Base-by-base conservation (phyloP, 1,140 invertebrate genomes). In the Brevipalpus yothersi region DNA sequence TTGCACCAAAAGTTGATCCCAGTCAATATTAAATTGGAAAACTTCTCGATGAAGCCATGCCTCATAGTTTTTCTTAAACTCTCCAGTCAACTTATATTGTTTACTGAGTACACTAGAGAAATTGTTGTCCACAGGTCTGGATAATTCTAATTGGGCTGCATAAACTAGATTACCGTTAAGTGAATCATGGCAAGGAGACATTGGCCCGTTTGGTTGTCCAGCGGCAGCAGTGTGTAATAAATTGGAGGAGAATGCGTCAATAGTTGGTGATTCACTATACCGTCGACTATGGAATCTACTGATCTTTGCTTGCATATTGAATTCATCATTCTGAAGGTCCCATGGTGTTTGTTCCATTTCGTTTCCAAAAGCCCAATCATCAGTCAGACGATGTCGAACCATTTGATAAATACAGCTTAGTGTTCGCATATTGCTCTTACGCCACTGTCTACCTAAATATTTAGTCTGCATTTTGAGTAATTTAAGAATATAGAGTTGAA, bases 321-420 rank as follows among this genome's bases (percentile, higher is more conserved):
- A 94, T 71, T 98, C 94, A 72, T 98, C 93, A 39, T 85, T 88
- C 76, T 98, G 94, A 69, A 96, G 98, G 72, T 98, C 93, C 89
- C 90, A 96, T 4, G 92, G 92, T 64, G 89, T 77, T 7, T 90
- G 89, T 76, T 97, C 92, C 64, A 96, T 79, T 77, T 98, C 83
- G 77, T 98, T 98, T 42, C 93, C 94, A 78, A 88, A 99, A 13
- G 94, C 95, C 95, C 95, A 99, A 70, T 99, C 95, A 73, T 99
- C 95, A 68, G 95, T 97, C 1, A 99, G 75, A 56, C 88, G 79
- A 68, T 78, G 76, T 42, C 78, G 66, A 11, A 80, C 93, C 78
- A 96, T 97, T 57, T 90, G 83, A 72, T 99, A 99, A 69, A 99
- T 99, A 42, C 92, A 90, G 70, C 90, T 95, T 74, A 99, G 93